Conservation (phyloP, 2,113 vertebrate species). For the Tupaia tana region DNA sequence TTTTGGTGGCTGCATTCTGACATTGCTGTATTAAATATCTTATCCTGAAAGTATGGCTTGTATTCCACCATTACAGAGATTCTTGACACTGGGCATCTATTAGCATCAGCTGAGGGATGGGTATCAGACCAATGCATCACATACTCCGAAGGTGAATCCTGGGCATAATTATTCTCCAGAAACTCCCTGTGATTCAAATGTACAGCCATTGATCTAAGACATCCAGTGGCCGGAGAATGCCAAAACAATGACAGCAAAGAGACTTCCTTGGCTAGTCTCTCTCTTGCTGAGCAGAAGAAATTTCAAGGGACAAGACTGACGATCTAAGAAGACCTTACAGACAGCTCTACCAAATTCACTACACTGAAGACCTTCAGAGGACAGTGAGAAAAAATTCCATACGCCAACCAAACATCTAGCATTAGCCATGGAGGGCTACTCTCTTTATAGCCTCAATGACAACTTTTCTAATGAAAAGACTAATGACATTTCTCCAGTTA, state of each 20-base stretch:
- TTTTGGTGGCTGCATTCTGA: constrained; percentile 11
- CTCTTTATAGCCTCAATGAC: constrained; percentile 10
- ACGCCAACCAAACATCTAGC: background rate
- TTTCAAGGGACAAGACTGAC: background rate
- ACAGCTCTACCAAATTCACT: background rate
- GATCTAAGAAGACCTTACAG: background rate
- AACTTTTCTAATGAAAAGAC: background rate
- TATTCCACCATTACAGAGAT: background rate
- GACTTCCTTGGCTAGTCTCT: background rate
- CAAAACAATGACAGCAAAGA: background rate
- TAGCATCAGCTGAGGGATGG: background rate
- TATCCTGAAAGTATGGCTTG: background rate
- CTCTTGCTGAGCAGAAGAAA: background rate
- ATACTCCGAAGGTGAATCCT: background rate
- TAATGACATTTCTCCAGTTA: background rate
- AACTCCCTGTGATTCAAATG: background rate
- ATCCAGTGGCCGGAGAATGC: background rate
- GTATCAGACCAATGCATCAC: background rate
- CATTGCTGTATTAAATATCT: background rate
- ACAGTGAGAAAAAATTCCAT: background rate
- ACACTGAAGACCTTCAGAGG: background rate
- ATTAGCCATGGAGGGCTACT: background rate
- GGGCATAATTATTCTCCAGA: background rate
- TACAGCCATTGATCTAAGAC: background rate
- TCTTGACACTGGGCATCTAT: background rate